Evolutionary conservation across 92 coral and sea anemone genomes (phyloP), one percentile per base, ranked within the genome.

Genomic region (Virgularia gustaviana): DNA sequence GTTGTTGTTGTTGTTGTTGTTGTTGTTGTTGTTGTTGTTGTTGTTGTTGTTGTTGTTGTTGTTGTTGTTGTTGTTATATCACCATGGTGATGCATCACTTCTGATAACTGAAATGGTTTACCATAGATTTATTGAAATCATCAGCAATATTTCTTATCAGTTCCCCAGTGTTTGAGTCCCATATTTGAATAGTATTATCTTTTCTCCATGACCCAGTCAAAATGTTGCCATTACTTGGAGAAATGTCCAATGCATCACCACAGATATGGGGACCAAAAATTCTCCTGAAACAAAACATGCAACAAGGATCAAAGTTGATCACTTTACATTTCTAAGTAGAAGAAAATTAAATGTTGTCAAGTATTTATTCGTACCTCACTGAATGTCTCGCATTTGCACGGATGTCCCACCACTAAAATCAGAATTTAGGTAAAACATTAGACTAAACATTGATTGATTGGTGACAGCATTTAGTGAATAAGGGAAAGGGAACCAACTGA

Each of bases 261-360:
- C 97, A 91, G 2, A 91, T 75, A 65, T 91, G 97, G 10, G 97
- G 97, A 13, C 97, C 97, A 84, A 89, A 91, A 24, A 89, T 89
- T 64, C 90, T 91, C 78, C 97, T 91, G 49, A 49, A 15, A 30
- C 32, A 24, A n/a, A n/a, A n/a, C n/a, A n/a, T n/a, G n/a, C n/a
- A n/a, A n/a, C 16, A 9, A 8, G 9, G 20, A 6, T 30, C 38
- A 4, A 33, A 18, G 66, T 25, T 60, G 9, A 51, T 9, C 22
- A 20, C 9, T 51, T 24, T 6, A 5, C 6, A 56, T 23, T 3
- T 1, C 1, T 27, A 23, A 11, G 33, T 27, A 27, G 10, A 4
- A 5, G 9, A 9, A 9, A 9, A 49, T 49, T 12, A 12, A 28
- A 11, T 28, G 35, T 18, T 11, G 10, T 60, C 45, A 28, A 31